Evolutionary conservation across 1,140 invertebrate genomes (phyloP), one percentile per base, ranked within the genome.

Genomic region (Pseudomyrmex sp.): DNA sequence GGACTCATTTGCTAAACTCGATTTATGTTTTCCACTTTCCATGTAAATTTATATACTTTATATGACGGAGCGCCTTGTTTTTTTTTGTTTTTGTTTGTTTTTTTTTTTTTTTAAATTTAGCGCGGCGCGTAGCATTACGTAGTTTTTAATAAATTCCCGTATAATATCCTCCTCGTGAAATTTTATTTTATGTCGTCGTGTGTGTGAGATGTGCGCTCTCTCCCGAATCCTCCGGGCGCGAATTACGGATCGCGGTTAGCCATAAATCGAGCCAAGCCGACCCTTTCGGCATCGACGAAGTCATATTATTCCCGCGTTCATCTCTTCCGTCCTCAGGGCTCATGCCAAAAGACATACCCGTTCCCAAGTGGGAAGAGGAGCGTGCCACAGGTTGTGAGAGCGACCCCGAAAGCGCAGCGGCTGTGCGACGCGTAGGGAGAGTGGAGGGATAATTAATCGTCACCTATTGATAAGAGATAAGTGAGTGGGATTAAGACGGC

Each of bases 381-480:
- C 72, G 73, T 83, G 72, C 82, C 61, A 83, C 82, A 83, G 82
- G 82, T 83, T 80, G 82, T 54, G 61, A 59, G 62, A 59, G 62
- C 44, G 74, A 66, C 46, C 61, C 54, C 72, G 48, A 76, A 83
- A 75, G 82, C 35, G 63, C 73, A 84, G 52, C 54, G 62, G 69
- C 74, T 66, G 35, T 35, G 74, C 52, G 61, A 68, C 54, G 58
- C 72, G 70, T 13, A 69, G 35, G 59, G 35, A 35, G 35, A 35
- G 56, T 82, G 62, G 82, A 85, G 83, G 80, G 90, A 92, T 92
- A 92, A 92, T 93, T 93, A 92, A 92, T 92, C 89, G 85, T 89
- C 68, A 80, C 68, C 79, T 90, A 93, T 92, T 91, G 92, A 92
- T 92, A 89, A 91, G 82, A 92, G 89, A 91, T 92, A 91, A 92